These are phyloP conservation scores for Cerceris ruficornis DNA, from an alignment of 2,888 invertebrate species.

Conservation along the genomic window DNA sequence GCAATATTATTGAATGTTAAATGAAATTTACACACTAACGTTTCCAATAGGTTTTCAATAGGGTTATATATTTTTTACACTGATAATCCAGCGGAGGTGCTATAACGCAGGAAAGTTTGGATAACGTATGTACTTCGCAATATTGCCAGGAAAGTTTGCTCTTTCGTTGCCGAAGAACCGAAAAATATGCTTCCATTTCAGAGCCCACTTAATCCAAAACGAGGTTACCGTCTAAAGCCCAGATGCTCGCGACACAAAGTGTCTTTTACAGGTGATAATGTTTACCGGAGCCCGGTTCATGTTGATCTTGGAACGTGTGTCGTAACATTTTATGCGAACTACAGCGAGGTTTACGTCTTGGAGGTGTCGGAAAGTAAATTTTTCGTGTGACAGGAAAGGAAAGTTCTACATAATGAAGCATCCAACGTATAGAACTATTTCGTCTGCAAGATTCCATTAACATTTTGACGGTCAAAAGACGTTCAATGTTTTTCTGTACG, in stretches of 20 bases:
- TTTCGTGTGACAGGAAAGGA: background rate
- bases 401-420: background rate
- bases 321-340: background rate
- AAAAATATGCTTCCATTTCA: constrained; percentile 52
- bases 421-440: too few species aligned
- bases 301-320: background rate
- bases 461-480: too few species aligned
- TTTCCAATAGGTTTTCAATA: background rate
- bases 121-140: constrained; percentile 47
- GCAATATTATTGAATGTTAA: background rate
- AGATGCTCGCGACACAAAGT: constrained; percentile 56
- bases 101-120: constrained; percentile 42
- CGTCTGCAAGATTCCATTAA: too few species aligned
- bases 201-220: constrained; percentile 52
- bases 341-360: background rate
- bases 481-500: too few species aligned
- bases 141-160: constrained; percentile 46
- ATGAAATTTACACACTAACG: background rate
- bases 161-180: constrained; percentile 44
- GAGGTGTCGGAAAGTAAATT: background rate
- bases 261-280: constrained; percentile 49
- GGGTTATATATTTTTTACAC: constrained; percentile 35
- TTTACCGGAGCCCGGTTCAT: constrained; percentile 26
- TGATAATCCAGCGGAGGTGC: constrained; percentile 20
- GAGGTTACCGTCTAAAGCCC: constrained; percentile 42